Evolutionary conservation across 2,113 vertebrate genomes (phyloP).

Genomic region (Zingel zingel): DNA sequence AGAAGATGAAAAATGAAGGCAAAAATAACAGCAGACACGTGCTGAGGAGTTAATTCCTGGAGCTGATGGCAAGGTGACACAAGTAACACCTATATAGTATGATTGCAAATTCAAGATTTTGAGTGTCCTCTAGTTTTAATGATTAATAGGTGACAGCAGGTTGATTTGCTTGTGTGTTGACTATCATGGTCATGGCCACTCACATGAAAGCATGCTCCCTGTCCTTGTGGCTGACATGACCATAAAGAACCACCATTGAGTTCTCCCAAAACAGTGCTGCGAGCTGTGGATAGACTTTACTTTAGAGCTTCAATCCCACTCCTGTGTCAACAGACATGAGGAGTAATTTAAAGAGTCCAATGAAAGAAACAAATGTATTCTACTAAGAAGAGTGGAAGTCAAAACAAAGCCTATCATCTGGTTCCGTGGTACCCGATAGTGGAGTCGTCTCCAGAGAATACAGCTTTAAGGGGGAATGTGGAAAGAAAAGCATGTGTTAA

Average conservation of each 20-base stretch:
- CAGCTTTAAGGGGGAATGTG: conserved; percentile 9
- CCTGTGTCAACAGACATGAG: conserved; percentile 20
- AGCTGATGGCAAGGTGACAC: neutral
- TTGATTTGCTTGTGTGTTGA: conserved; percentile 18
- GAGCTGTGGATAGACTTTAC: conserved; percentile 15
- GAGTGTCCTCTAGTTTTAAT: conserved; percentile 17
- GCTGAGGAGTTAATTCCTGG: neutral
- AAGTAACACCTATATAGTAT: neutral
- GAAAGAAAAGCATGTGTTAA: conserved; percentile 7
- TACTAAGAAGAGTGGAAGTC: conserved; percentile 36
- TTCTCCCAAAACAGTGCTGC: conserved; percentile 41
- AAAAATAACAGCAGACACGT: neutral
- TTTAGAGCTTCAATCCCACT: conserved; percentile 40
- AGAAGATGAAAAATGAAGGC: neutral
- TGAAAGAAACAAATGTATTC: conserved; percentile 47
- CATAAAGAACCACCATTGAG: conserved; percentile 25
- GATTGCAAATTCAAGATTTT: neutral
- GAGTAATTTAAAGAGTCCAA: conserved; percentile 36
- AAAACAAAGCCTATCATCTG: conserved; percentile 63
- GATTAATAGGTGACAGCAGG: conserved; percentile 33
- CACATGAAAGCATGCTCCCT: conserved; percentile 23
- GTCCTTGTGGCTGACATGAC: conserved; percentile 54
- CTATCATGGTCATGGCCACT: conserved; percentile 14
- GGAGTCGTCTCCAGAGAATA: conserved; percentile 38
- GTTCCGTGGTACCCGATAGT: conserved; percentile 40